These are phyloP conservation scores for Anoplopoma fimbria DNA, from an alignment of 2,113 vertebrate species.

Conservation along the genomic window DNA sequence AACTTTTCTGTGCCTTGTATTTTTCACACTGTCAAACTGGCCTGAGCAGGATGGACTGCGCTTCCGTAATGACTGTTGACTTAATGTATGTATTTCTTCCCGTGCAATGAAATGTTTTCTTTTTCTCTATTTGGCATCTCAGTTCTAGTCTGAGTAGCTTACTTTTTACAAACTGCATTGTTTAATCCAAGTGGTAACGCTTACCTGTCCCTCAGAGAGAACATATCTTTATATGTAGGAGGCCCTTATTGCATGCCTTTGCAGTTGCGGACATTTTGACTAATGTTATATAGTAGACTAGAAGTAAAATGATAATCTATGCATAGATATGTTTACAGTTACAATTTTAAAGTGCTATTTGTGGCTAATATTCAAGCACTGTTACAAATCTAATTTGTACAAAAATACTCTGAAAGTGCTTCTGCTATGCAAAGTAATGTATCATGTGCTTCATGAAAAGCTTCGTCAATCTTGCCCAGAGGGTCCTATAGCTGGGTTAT, in stretches of 20 bases:
- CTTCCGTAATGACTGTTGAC: neutral
- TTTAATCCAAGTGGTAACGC: neutral
- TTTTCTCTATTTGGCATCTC: neutral
- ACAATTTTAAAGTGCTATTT: neutral
- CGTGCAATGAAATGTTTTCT: neutral
- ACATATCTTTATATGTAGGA: neutral
- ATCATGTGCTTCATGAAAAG: neutral
- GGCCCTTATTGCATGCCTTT: neutral
- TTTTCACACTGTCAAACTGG: conserved; percentile 18
- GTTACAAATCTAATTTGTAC: neutral
- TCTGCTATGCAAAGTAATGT: conserved; percentile 11
- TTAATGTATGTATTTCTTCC: neutral
- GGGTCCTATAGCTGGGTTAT: neutral
- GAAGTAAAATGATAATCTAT: neutral
- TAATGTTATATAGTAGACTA: neutral
- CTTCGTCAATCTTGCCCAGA: neutral
- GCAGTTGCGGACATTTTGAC: neutral
- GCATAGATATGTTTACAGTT: conserved; percentile 17
- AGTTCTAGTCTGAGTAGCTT: neutral
- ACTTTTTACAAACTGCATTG: neutral
- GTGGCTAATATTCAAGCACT: neutral
- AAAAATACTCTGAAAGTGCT: conserved; percentile 14
- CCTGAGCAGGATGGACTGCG: conserved; percentile 7
- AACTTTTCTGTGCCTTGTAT: conserved; percentile 63
- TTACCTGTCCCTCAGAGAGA: neutral